Evolutionary conservation across 1,140 invertebrate genomes (phyloP).

Genomic region (Caenorhabditis latens): DNA sequence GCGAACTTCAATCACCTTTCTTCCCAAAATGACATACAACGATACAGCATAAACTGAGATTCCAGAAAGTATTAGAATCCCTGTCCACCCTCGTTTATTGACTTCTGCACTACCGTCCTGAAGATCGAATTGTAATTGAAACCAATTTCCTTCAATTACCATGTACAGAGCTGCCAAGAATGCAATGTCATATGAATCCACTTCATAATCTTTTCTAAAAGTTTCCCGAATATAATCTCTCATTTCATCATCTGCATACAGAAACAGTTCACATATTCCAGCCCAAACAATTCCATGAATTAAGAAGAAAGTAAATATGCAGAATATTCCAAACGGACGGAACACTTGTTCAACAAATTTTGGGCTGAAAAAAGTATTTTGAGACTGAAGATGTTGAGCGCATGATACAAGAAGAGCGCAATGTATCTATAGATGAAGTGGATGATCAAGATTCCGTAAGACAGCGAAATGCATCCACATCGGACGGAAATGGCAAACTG

Average conservation of each 20-base stretch:
- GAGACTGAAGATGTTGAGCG: background rate
- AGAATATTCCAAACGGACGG: background rate
- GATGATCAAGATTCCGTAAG: background rate
- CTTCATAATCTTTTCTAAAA: background rate
- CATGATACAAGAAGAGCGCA: background rate
- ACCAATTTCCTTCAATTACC: background rate
- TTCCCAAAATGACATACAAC: background rate
- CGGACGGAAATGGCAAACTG: background rate
- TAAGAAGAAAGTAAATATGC: background rate
- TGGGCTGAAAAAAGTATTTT: background rate
- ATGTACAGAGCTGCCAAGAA: background rate
- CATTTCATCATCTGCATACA: background rate
- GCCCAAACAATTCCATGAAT: background rate
- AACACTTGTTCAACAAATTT: background rate
- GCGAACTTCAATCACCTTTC: background rate
- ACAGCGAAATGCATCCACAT: constrained; percentile 2
- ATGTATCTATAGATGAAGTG: constrained; percentile 6
- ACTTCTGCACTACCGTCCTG: constrained; percentile 1
- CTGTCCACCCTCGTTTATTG: background rate
- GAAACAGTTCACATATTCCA: background rate
- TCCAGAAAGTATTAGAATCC: background rate
- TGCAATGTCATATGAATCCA: background rate
- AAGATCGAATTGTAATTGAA: background rate
- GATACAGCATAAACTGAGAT: background rate
- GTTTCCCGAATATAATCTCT: background rate